Evolutionary conservation across 2,113 vertebrate genomes (phyloP).

Genomic region (Herpailurus yagouaroundi): DNA sequence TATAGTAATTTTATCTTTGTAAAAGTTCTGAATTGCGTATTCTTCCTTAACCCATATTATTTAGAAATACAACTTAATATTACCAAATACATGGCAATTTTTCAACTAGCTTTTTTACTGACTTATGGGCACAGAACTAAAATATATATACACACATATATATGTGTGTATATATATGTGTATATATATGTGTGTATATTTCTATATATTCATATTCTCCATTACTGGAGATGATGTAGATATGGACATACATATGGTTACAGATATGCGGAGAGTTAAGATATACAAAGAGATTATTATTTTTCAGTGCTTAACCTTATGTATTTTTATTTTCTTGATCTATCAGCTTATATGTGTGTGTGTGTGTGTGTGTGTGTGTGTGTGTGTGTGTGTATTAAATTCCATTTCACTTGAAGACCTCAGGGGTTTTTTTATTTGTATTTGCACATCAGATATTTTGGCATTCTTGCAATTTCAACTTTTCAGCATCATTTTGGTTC

Average conservation of each 20-base stretch:
- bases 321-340: conserved; percentile 15
- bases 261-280: not conserved
- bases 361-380: too few species aligned
- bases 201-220: too few species aligned
- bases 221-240: not conserved
- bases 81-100: not conserved
- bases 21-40: not conserved
- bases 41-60: not conserved
- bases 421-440: not conserved
- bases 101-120: not conserved
- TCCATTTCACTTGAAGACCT: not conserved
- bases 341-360: not conserved
- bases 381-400: not conserved
- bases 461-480: not conserved
- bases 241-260: not conserved
- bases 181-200: too few species aligned
- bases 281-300: not conserved
- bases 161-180: too few species aligned
- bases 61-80: not conserved
- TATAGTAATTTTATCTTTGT: not conserved
- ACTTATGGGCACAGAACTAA: not conserved
- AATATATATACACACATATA: not conserved
- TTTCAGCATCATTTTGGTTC: not conserved
- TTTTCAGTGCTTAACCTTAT: not conserved
- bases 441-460: conserved; percentile 16